A percentile compares a stretch with the other conserved stretches of the same genome.
These are phyloP conservation scores for Struthidea cinerea DNA, from an alignment of 2,113 vertebrate species.

Conservation along the genomic window DNA sequence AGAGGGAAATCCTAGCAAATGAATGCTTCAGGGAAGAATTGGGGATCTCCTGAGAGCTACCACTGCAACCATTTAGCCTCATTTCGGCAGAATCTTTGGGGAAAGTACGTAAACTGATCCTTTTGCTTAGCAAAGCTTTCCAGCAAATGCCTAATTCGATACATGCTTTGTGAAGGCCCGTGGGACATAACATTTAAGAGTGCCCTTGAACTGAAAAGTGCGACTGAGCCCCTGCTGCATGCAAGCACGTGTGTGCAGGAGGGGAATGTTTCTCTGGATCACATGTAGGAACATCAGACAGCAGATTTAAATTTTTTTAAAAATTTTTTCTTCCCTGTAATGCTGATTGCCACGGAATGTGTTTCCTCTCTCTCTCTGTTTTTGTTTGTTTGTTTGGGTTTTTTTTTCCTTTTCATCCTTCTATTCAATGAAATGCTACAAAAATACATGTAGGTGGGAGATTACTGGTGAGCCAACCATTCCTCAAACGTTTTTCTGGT, in stretches of 20 bases:
- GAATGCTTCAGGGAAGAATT: not conserved
- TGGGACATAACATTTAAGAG: not conserved
- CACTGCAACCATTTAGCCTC: not conserved
- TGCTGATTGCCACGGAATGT: not conserved
- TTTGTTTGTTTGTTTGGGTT: not conserved
- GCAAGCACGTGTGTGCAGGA: not conserved
- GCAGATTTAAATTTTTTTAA: not conserved
- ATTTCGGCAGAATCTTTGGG: conserved; percentile 2
- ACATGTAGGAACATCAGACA: not conserved
- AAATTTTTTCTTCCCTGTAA: not conserved
- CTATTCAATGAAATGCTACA: not conserved
- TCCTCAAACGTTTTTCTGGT: not conserved
- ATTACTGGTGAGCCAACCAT: not conserved
- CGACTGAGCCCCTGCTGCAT: not conserved
- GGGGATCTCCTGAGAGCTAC: not conserved
- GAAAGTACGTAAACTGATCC: not conserved
- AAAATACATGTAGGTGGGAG: not conserved
- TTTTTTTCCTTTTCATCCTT: not conserved
- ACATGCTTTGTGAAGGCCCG: not conserved
- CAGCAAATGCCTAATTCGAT: not conserved
- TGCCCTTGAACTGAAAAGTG: not conserved
- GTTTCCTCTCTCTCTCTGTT: not conserved
- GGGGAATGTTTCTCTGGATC: not conserved
- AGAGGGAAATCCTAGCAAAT: not conserved
- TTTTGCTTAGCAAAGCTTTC: conserved; percentile 37